phyloP scores from a whole-genome alignment of 2,888 invertebrate species.

The Andrena dorsata region DNA sequence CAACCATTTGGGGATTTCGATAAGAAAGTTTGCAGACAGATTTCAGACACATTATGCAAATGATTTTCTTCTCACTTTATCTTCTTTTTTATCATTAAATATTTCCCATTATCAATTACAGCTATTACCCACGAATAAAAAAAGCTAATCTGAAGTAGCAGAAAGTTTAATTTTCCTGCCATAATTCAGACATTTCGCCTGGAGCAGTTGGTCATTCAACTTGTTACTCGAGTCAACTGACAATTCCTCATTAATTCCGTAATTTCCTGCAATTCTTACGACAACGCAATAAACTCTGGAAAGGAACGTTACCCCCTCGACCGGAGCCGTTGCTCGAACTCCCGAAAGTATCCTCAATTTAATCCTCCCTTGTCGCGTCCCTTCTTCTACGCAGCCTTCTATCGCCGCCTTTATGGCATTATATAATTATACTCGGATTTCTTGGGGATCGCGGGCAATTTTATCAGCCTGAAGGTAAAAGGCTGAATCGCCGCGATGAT shows the following conservation, averaged over 20 bases:
- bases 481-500: conserved; percentile 54
- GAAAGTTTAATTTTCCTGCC: not conserved
- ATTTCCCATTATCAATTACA: too few species aligned
- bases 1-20: not conserved
- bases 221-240: not conserved
- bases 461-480: conserved; percentile 57
- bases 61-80: too few species aligned
- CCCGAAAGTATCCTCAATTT: conserved; percentile 52
- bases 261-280: not conserved
- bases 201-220: not conserved
- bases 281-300: not conserved
- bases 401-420: conserved; percentile 20
- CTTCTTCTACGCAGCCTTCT: conserved; percentile 25
- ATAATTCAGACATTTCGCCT: not conserved
- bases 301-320: conserved; percentile 29
- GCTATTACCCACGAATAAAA: too few species aligned
- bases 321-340: conserved; percentile 12
- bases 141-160: too few species aligned
- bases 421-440: conserved; percentile 52
- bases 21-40: not conserved
- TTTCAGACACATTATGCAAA: not conserved
- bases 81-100: too few species aligned
- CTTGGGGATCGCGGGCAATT: conserved; percentile 41
- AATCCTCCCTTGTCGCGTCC: conserved; percentile 42
- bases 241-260: not conserved